phyloP scores from a whole-genome alignment of 1,140 invertebrate genomes.

The Myzus persicae region DNA sequence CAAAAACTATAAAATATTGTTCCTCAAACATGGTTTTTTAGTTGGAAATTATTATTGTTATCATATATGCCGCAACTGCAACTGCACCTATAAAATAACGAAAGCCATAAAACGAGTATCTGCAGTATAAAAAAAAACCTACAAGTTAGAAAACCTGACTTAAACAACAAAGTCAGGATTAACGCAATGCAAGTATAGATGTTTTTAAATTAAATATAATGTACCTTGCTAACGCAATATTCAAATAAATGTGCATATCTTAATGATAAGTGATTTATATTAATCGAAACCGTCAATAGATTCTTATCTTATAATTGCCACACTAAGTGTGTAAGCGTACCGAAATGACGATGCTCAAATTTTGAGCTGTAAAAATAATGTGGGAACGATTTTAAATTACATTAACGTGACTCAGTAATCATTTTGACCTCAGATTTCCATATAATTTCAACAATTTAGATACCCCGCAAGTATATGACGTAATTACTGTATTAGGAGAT shows the following conservation, averaged over 20 bases:
- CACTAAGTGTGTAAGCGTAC: neutral
- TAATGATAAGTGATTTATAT: neutral
- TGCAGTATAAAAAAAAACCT: neutral
- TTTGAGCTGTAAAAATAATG: neutral
- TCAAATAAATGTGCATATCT: neutral
- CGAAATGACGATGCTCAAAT: neutral
- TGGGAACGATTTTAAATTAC: neutral
- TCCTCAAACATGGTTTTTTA: constrained; percentile 16
- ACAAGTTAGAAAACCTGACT: neutral
- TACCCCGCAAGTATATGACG: too few relatives aligned
- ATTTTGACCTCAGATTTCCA: neutral
- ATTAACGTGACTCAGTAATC: neutral
- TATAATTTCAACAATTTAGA: neutral
- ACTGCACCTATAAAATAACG: neutral
- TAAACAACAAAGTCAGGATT: neutral
- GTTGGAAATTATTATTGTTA: neutral
- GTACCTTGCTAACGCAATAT: neutral
- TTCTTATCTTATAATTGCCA: neutral
- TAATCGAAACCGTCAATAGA: neutral
- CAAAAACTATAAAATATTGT: constrained; percentile 1
- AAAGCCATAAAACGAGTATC: neutral
- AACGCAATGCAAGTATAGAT: neutral
- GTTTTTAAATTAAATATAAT: neutral
- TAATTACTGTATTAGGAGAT: too few relatives aligned
- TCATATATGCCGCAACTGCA: neutral